Evolutionary conservation across 92 coral and sea anemone genomes (phyloP), one percentile per base, ranked within the genome.

Genomic region (Chrysogorgia sp.): DNA sequence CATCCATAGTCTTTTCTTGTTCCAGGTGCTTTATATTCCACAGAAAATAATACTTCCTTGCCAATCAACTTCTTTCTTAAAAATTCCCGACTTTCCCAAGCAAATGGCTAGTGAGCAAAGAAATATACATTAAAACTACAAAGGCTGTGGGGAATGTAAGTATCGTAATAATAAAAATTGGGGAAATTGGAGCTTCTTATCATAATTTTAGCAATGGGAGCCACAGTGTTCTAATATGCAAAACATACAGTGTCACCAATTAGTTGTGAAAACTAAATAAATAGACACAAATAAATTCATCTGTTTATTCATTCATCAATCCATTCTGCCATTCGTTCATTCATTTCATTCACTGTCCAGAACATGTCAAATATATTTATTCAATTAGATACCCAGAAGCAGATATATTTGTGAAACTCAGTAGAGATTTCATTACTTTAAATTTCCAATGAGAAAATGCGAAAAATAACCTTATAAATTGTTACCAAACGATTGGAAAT

Each of bases 11-110:
- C 97, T 60, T 96, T 72, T 7, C 96, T 92, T 22, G 97, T 78
- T 21, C 98, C 98, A 57, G 98, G 98, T 3, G 90, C 98, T 81
- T 93, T 92, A 70, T 93, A 93, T 61, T 93, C 98, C 56, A 93
- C 89, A 29, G 98, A 89, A 67, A 91, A 93, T 28, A 93, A 58
- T 0, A 93, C 98, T 67, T 93, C 98, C 60, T 93, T 93, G 63
- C 98, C 98, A 84, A 93, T 93, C 19, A 93, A 83, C 74, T 88
- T 88, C 52, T 88, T 91, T 65, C 98, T 86, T 29, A 93, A 88
- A 81, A 88, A 93, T 64, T 93, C 98, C 28, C 98, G 82, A 31
- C 96, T 93, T 40, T 93, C 98, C 96, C 96, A 93, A 48, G 98
- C 98, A 87, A 82, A 93, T 14, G 98, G 97, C 98, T 93, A 76